phyloP scores from a whole-genome alignment of 2,888 invertebrate genomes.

The Ophonus ardosiacus region DNA sequence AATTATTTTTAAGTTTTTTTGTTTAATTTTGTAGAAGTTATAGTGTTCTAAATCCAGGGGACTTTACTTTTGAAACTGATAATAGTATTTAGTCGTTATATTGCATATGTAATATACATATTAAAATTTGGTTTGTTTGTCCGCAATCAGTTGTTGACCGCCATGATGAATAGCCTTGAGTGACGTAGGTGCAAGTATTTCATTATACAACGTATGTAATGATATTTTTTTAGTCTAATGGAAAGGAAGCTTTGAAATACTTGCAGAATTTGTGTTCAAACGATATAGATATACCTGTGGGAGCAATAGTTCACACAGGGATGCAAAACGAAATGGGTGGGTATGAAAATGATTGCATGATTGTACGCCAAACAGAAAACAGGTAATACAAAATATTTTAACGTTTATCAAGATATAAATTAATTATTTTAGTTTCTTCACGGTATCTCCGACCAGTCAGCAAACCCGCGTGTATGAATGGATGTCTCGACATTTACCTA shows the following conservation, averaged over 20 bases:
- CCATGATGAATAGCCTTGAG: too few species aligned
- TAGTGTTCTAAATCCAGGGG: too few species aligned
- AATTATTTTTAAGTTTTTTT: too few species aligned
- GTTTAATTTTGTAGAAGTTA: too few species aligned
- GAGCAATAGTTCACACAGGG: slow-evolving; percentile 82
- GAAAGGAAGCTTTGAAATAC: slow-evolving; percentile 80
- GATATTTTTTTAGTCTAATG: slow-evolving; percentile 76
- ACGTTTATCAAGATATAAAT: neutral
- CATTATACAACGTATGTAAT: slow-evolving; percentile 29
- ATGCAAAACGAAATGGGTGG: slow-evolving; percentile 85
- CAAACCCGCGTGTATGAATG: slow-evolving; percentile 85
- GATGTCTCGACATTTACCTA: slow-evolving; percentile 82
- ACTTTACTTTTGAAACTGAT: too few species aligned
- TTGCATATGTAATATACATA: too few species aligned
- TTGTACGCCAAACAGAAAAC: slow-evolving; percentile 81
- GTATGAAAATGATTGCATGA: slow-evolving; percentile 85
- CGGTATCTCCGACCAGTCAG: slow-evolving; percentile 88
- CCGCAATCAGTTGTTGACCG: too few species aligned
- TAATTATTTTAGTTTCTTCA: slow-evolving; percentile 79
- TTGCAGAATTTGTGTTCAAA: slow-evolving; percentile 83
- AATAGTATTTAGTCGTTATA: too few species aligned
- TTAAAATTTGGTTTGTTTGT: too few species aligned
- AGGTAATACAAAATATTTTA: slow-evolving; percentile 72
- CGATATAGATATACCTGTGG: slow-evolving; percentile 81
- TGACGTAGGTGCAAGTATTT: too few species aligned